Evolutionary conservation across 1,140 invertebrate species (phyloP).

Genomic region (Meloidogyne hapla): DNA sequence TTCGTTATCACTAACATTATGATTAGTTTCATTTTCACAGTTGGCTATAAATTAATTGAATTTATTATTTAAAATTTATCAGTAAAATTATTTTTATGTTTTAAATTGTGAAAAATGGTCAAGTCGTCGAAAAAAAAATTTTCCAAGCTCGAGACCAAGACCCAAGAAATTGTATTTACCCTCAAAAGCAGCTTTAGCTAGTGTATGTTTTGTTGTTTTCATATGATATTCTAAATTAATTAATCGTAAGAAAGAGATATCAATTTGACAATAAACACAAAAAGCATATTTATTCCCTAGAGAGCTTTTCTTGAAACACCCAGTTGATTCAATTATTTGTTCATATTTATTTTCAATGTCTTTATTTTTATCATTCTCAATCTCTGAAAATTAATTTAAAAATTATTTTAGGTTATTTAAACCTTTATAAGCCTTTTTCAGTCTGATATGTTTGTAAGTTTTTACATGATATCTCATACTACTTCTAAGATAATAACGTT

Average conservation of each 20-base stretch:
- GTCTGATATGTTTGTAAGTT: background rate
- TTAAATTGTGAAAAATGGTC: no score
- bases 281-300: background rate
- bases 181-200: background rate
- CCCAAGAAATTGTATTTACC: background rate
- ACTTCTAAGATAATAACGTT: background rate
- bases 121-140: no score
- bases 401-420: background rate
- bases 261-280: conserved; percentile 1
- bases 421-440: background rate
- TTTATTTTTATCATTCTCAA: background rate
- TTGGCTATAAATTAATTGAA: background rate
- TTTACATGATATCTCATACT: conserved; percentile 1
- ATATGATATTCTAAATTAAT: conserved; percentile 6
- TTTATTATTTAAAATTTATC: no score
- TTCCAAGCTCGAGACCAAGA: no score
- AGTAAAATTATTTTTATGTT: no score
- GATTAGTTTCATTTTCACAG: background rate
- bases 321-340: background rate
- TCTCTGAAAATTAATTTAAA: background rate
- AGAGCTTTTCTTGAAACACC: background rate
- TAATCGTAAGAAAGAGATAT: background rate
- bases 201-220: background rate
- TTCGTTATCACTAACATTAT: background rate
- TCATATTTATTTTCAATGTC: background rate